Evolutionary conservation across 2,797 vertebrate species (phyloP), one percentile per base, ranked within the genome.

Genomic region (Amphiprion clarkii): DNA sequence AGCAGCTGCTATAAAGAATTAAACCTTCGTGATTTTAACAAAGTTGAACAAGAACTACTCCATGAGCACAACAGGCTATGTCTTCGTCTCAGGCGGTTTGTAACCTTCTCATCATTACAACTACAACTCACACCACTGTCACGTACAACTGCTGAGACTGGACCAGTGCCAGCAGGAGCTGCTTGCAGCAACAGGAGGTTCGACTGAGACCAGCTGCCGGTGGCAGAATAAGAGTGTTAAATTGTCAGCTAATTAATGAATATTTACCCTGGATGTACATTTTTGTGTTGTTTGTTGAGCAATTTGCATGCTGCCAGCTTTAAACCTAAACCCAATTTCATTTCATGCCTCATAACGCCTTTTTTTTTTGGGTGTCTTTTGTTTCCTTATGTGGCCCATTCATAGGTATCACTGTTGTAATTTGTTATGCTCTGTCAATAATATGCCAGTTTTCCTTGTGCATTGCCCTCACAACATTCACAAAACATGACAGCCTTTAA

Each of bases 301-400:
- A 56, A 10, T 27, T 39, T 40, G 4, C 31, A 27, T 25, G 42
- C 57, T 64, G 13, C 21, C 58, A 55, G 59, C 56, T 62, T 71
- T 51, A 44, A 70, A 66, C 36, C 51, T 16, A 39, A 61, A 60
- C 33, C 31, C 14, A 56, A 23, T 60, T 56, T 75, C 44, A 65
- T 72, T 81, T 72, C 49, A 78, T 46, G 59, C 42, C 46, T 71
- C 71, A 62, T 61, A 48, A 56, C 46, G 42, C 52, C 25, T 56
- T 25, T 72, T 76, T 67, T 60, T 19, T 61, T 27, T n/a, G n/a
- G 5, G 1, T 46, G 21, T 31, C 33, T 64, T 73, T 77, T 80
- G 59, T 74, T 76, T 69, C 25, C n/a, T 19, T 16, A 27, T 56
- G 21, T 49, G 14, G n/a, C 59, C 11, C 14, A 33, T 64, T 76